These are phyloP conservation scores for Phrynosoma platyrhinos DNA, from an alignment of 2,113 vertebrate genomes.

Conservation along the genomic window DNA sequence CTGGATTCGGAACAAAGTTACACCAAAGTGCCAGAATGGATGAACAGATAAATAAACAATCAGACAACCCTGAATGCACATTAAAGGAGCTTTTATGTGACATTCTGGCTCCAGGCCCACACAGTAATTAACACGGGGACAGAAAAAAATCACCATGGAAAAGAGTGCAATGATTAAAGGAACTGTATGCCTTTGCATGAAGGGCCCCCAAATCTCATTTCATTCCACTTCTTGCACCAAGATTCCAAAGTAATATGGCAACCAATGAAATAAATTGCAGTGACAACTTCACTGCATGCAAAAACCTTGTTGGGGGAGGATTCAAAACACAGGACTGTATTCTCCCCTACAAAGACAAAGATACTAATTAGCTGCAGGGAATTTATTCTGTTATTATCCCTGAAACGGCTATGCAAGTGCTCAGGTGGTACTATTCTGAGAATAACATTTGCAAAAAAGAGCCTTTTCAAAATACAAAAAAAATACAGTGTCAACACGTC, in stretches of 20 bases:
- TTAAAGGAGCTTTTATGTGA: not conserved
- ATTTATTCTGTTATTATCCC: not conserved
- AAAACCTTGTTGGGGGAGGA: too few relatives aligned
- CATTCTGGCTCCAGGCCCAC: rapidly evolving
- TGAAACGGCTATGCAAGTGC: not conserved
- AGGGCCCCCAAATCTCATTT: not conserved
- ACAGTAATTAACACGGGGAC: not conserved
- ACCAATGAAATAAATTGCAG: too few relatives aligned
- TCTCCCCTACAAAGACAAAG: too few relatives aligned
- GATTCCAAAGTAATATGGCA: not conserved
- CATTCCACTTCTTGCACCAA: not conserved
- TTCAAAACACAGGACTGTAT: too few relatives aligned
- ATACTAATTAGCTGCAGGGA: too few relatives aligned
- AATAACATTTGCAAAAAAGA: not conserved
- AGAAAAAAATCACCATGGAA: not conserved
- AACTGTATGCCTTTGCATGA: not conserved
- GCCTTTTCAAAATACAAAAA: not conserved
- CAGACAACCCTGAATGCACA: not conserved
- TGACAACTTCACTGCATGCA: too few relatives aligned
- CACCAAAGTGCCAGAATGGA: slow-evolving; percentile 12
- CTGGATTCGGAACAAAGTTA: slow-evolving; percentile 26
- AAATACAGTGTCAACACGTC: not conserved
- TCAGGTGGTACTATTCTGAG: not conserved
- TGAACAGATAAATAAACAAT: slow-evolving; percentile 13
- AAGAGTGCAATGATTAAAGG: slow-evolving; percentile 10